phyloP scores from a whole-genome alignment of 1,140 invertebrate species.

The Sitodiplosis mosellana region DNA sequence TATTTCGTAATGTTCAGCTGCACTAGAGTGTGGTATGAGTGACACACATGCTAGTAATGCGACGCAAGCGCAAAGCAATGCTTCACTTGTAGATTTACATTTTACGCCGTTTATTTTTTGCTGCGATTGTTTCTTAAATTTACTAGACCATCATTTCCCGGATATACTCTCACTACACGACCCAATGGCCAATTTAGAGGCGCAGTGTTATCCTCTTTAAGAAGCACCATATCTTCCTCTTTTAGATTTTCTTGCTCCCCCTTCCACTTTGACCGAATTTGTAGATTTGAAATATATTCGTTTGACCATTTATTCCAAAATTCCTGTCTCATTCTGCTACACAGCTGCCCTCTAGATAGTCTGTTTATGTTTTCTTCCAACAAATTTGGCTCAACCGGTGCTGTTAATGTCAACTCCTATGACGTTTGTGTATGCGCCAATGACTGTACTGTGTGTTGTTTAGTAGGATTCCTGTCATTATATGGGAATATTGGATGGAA shows the following conservation, averaged over 20 bases:
- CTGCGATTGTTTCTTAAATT: too few relatives aligned
- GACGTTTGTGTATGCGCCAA: too few relatives aligned
- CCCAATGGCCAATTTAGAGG: slow-evolving; percentile 14
- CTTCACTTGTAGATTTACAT: too few relatives aligned
- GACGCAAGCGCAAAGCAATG: too few relatives aligned
- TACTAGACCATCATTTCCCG: slow-evolving; percentile 12
- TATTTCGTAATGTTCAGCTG: too few relatives aligned
- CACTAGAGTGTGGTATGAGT: too few relatives aligned
- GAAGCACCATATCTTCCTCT: slow-evolving; percentile 7
- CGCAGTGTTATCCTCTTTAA: slow-evolving; percentile 7
- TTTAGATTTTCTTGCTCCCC: slow-evolving; percentile 3
- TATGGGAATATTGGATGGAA: slow-evolving; percentile 9
- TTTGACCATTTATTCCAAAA: neutral
- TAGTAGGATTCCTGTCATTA: too few relatives aligned
- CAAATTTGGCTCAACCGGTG: neutral
- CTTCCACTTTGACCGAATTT: neutral
- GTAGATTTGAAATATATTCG: neutral
- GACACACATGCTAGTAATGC: too few relatives aligned
- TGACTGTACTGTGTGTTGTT: too few relatives aligned
- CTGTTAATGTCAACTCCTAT: neutral
- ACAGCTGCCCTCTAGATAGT: neutral
- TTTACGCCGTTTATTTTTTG: too few relatives aligned
- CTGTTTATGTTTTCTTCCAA: neutral
- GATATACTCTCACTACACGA: slow-evolving; percentile 9
- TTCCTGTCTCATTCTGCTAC: neutral